Percentiles rank a stretch among this genome's conserved stretches.
phyloP scores from a whole-genome alignment of 2,113 vertebrate genomes.

The Columbina picui region DNA sequence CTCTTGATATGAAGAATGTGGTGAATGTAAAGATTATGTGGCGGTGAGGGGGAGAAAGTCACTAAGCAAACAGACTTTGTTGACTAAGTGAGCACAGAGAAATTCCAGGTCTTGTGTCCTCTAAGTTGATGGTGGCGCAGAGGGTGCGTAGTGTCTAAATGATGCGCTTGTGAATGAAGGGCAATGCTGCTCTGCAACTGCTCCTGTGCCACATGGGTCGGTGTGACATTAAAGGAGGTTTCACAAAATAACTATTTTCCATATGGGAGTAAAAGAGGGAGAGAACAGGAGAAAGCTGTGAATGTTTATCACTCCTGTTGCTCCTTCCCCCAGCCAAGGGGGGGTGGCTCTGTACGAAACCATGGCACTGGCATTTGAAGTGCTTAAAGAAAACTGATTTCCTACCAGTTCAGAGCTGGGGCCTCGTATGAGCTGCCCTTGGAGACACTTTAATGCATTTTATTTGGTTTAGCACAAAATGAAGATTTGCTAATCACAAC shows the following conservation, averaged over 20 bases:
- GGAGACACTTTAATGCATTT: neutral
- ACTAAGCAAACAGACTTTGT: no score
- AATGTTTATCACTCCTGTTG: neutral
- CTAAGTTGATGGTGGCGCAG: neutral
- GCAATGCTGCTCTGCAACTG: rapidly evolving
- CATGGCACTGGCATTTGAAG: neutral
- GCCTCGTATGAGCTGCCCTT: neutral
- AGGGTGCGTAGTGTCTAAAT: neutral
- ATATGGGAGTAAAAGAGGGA: neutral
- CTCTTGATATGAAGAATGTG: neutral
- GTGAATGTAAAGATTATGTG: no score
- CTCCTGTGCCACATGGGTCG: rapidly evolving
- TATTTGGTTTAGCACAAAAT: neutral
- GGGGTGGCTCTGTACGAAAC: neutral
- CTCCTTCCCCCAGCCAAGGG: rapidly evolving
- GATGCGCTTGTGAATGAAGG: neutral
- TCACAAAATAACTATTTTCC: no score
- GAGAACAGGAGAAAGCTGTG: neutral
- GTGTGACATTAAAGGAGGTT: neutral
- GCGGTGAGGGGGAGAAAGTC: no score
- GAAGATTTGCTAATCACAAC: slow-evolving; percentile 15
- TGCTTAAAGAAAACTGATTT: neutral
- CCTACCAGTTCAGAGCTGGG: neutral
- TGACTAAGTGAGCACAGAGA: neutral
- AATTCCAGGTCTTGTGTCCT: neutral